A percentile compares a stretch with the other conserved stretches of the same genome.
phyloP scores from a whole-genome alignment of 2,888 invertebrate species.

The Apodemia zela region DNA sequence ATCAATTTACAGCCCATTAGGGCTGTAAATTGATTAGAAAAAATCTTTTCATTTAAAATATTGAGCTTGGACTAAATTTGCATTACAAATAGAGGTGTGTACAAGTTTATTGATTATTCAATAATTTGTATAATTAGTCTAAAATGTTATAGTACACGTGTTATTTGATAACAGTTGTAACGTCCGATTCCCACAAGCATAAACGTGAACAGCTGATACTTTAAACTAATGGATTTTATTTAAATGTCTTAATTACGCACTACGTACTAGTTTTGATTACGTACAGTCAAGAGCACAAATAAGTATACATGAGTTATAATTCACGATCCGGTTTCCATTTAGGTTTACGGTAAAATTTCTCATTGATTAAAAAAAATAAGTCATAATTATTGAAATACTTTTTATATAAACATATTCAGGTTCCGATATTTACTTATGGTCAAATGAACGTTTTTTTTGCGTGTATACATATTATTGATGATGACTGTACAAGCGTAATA shows the following conservation, averaged over 20 bases:
- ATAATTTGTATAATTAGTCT: not conserved
- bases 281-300: not conserved
- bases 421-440: too few species aligned
- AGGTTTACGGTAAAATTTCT: too few species aligned
- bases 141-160: not conserved
- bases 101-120: not conserved
- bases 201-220: slow-evolving; percentile 5
- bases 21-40: not conserved
- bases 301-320: too few species aligned
- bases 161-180: not conserved
- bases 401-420: too few species aligned
- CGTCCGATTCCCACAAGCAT: not conserved
- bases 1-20: too few species aligned
- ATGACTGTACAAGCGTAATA: too few species aligned
- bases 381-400: too few species aligned
- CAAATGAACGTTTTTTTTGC: too few species aligned
- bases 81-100: not conserved
- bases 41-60: not conserved
- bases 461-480: too few species aligned
- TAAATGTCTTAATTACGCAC: slow-evolving; percentile 35
- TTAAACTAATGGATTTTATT: slow-evolving; percentile 24
- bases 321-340: too few species aligned
- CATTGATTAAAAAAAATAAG: too few species aligned
- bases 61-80: not conserved
- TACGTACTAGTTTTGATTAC: slow-evolving; percentile 33